These are phyloP conservation scores for Hypomesus transpacificus DNA, from an alignment of 2,113 vertebrate species.

Conservation along the genomic window DNA sequence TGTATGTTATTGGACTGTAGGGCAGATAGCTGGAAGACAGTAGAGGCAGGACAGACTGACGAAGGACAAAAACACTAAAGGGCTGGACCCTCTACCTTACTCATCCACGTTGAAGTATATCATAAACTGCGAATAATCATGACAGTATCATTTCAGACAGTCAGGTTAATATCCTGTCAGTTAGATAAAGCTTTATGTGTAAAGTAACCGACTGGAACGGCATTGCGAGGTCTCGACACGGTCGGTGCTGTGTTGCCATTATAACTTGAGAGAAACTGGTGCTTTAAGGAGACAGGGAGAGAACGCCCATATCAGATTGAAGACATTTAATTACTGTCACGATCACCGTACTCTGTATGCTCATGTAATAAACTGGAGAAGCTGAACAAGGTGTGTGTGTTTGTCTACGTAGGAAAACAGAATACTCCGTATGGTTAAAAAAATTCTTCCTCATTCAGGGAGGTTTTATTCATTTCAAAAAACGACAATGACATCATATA, in stretches of 20 bases:
- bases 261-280: no score
- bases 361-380: conserved; percentile 53
- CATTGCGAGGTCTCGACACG: not conserved
- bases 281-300: not conserved
- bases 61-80: conserved; percentile 33
- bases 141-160: conserved; percentile 23
- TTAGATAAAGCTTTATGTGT: not conserved
- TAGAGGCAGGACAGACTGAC: not conserved
- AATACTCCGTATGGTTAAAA: not conserved
- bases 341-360: conserved; percentile 33
- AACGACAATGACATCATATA: not conserved
- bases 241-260: not conserved
- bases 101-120: not conserved
- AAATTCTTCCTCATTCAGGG: not conserved
- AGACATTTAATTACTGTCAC: conserved; percentile 11
- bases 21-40: conserved; percentile 20
- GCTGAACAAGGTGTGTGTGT: conserved; percentile 18
- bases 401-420: conserved; percentile 3
- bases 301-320: conserved; percentile 37
- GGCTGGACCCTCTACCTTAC: conserved; percentile 58
- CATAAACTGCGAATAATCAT: not conserved
- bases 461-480: conserved; percentile 4
- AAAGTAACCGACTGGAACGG: conserved; percentile 6
- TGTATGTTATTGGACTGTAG: conserved; percentile 17
- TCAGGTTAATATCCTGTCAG: not conserved